These are phyloP conservation scores for Tetrao urogallus DNA, from an alignment of 2,113 vertebrate genomes.

Conservation along the genomic window DNA sequence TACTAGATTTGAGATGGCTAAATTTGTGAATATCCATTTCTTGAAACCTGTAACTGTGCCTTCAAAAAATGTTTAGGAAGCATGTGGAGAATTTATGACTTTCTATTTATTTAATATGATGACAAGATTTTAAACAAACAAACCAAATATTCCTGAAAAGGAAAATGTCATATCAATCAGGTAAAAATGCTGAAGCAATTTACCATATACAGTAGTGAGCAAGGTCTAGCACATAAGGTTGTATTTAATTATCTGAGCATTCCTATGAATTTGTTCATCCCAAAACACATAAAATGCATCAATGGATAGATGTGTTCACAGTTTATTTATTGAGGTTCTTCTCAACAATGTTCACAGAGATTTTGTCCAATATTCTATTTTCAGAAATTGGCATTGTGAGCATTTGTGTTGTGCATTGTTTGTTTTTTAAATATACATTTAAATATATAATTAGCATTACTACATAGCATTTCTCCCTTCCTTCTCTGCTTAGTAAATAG, in stretches of 20 bases:
- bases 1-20: background rate
- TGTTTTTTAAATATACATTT: too few species aligned
- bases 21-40: background rate
- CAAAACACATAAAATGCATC: background rate
- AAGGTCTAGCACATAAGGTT: fast-evolving
- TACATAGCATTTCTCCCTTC: too few species aligned
- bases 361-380: background rate
- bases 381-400: background rate
- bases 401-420: too few species aligned
- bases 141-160: background rate
- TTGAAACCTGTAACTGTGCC: background rate
- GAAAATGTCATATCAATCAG: background rate
- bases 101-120: background rate
- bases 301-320: background rate
- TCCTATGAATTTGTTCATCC: background rate
- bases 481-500: too few species aligned
- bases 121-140: background rate
- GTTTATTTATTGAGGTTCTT: background rate
- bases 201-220: background rate
- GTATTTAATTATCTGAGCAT: background rate
- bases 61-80: background rate
- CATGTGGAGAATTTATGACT: background rate
- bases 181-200: background rate
- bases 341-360: background rate
- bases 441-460: too few species aligned